Evolutionary conservation across 2,888 invertebrate species (phyloP).

Genomic region (Diaphora mendica): DNA sequence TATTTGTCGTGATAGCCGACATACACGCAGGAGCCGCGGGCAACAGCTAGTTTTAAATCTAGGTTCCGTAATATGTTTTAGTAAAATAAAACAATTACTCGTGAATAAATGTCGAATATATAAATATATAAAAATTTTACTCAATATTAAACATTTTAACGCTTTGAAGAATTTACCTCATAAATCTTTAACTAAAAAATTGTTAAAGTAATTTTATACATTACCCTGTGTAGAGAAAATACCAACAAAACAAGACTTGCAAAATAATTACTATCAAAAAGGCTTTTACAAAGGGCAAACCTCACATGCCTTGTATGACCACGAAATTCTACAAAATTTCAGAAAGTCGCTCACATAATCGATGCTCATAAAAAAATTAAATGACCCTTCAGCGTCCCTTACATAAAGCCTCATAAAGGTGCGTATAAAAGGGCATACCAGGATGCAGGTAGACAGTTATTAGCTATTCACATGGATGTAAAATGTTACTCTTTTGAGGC

Average conservation of each 20-base stretch:
- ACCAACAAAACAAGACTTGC: background rate
- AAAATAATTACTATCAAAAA: slow-evolving; percentile 12
- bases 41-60: too few species aligned
- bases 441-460: slow-evolving; percentile 4
- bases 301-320: slow-evolving; percentile 4
- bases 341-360: slow-evolving; percentile 13
- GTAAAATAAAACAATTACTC: too few species aligned
- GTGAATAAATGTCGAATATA: background rate
- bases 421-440: slow-evolving; percentile 13
- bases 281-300: slow-evolving; percentile 12
- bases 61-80: too few species aligned
- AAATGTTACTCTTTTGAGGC: background rate
- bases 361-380: slow-evolving; percentile 37
- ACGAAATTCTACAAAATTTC: slow-evolving; percentile 11
- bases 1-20: too few species aligned
- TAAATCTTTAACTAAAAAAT: background rate
- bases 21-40: too few species aligned
- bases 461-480: background rate
- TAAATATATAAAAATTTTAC: background rate
- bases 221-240: background rate
- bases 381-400: slow-evolving; percentile 22
- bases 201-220: background rate
- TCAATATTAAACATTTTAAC: background rate
- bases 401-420: slow-evolving; percentile 12
- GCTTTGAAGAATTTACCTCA: background rate